These are phyloP conservation scores for Invenusta paracnida DNA, from an alignment of 2,888 invertebrate species.

Conservation along the genomic window DNA sequence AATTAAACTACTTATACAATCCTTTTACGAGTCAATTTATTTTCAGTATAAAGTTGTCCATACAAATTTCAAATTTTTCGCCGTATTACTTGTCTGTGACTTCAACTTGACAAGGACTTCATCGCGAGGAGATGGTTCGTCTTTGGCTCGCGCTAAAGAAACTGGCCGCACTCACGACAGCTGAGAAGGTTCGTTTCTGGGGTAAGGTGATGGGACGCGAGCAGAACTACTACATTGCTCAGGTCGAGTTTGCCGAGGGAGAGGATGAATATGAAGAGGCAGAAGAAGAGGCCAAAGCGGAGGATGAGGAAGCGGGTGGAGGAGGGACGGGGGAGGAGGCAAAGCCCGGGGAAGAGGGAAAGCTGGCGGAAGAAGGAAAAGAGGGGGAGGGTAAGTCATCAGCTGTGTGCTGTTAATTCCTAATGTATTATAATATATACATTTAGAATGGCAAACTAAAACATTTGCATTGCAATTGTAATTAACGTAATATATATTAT, in stretches of 20 bases:
- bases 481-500: too few species aligned
- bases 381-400: too few species aligned
- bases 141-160: conserved; percentile 70
- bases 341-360: conserved; percentile 11
- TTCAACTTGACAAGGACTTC: conserved; percentile 65
- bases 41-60: neutral
- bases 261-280: conserved; percentile 66
- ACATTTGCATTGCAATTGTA: too few species aligned
- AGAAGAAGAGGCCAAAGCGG: conserved; percentile 65
- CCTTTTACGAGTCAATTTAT: neutral
- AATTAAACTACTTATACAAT: neutral
- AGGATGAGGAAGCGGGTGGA: conserved; percentile 42
- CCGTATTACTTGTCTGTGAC: too few species aligned
- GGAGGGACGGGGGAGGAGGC: conserved; percentile 31
- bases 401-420: too few species aligned
- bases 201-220: conserved; percentile 74
- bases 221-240: conserved; percentile 72
- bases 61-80: neutral
- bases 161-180: conserved; percentile 60
- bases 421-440: too few species aligned
- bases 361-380: neutral
- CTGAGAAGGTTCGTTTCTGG: conserved; percentile 67
- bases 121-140: conserved; percentile 69
- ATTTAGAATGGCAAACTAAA: too few species aligned
- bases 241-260: conserved; percentile 66